Evolutionary conservation across 2,888 invertebrate genomes (phyloP), one percentile per base, ranked within the genome.

Genomic region (Halictus ligatus): DNA sequence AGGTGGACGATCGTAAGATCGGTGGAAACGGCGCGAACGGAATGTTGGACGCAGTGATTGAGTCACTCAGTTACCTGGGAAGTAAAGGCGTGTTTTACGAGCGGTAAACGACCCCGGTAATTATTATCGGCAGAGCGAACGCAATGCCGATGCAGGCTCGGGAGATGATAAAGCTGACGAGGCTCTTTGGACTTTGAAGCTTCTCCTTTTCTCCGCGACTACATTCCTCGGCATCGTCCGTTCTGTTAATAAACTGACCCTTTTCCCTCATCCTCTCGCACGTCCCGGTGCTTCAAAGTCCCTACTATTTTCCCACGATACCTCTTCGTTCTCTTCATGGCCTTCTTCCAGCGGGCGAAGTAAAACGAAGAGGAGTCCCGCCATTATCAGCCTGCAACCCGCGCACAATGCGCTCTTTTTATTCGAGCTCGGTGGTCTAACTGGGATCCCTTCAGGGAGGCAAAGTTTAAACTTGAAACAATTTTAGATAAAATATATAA

Each of bases 91-190:
- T 75, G 84, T 85, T 84, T 78, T 77, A 77, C 60, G 12, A 67
- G 54, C 72, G 79, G 83, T 84, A 80, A 88, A 60, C n/a, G 60
- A 60, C 60, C 25, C 60, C 25, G 25, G 25, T 60, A 60, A 60
- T 60, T 60, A 60, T 60, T 60, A 25, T 60, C 29, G 29, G 6
- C 25, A 13, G 6, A 25, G 25, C 0, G 25, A 64, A 88, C 79
- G 87, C 80, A 89, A 91, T 90, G 88, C 83, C 87, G 80, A 86
- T 87, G 13, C 80, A 54, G 67, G 76, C 67, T 69, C 81, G 54
- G 35, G 69, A 84, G 79, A 84, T 81, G 69, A 69, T 35, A 73
- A 80, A 84, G 67, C 73, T 77, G 75, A 69, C 71, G 67, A 50
- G 78, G 78, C 54, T 69, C 58, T 73, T 58, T 74, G 21, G 64